A percentile compares a stretch with the other conserved stretches of the same genome.
Evolutionary conservation across 2,888 invertebrate genomes (phyloP).

Genomic region (Caradrina clavipalpis): DNA sequence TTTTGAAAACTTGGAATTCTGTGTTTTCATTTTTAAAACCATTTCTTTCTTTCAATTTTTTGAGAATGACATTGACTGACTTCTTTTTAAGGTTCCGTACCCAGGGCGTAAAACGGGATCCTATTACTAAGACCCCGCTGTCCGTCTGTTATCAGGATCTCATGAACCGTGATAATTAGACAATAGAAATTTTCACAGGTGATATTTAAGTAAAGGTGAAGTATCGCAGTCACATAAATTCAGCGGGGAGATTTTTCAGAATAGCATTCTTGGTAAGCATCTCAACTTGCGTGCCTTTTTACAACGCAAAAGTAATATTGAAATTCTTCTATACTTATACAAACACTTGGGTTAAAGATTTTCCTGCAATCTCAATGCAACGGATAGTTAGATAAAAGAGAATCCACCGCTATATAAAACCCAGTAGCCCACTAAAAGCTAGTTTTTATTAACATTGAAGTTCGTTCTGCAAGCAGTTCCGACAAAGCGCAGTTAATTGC

Average conservation of each 20-base stretch:
- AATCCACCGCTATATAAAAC: not conserved
- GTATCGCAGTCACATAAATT: no score
- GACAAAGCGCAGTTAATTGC: constrained; percentile 44
- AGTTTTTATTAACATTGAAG: constrained; percentile 40
- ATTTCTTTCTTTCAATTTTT: not conserved
- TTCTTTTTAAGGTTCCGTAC: no score
- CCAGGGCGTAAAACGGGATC: no score
- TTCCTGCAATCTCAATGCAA: not conserved
- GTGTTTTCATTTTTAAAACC: not conserved
- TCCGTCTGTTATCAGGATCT: no score
- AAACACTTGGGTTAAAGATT: not conserved
- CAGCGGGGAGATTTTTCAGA: no score
- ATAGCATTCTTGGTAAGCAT: no score
- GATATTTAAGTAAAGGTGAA: no score
- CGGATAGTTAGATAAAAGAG: not conserved
- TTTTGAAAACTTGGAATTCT: constrained; percentile 4
- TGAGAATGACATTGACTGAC: no score
- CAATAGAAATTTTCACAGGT: no score
- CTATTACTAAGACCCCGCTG: no score
- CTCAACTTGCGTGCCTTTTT: no score
- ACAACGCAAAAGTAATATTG: not conserved
- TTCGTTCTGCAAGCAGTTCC: constrained; percentile 25
- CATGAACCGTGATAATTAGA: no score
- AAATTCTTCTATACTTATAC: not conserved
- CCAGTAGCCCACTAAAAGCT: constrained; percentile 36